Evolutionary conservation across 2,797 vertebrate genomes (phyloP), one percentile per base, ranked within the genome.

Genomic region (Poecilia velifera): DNA sequence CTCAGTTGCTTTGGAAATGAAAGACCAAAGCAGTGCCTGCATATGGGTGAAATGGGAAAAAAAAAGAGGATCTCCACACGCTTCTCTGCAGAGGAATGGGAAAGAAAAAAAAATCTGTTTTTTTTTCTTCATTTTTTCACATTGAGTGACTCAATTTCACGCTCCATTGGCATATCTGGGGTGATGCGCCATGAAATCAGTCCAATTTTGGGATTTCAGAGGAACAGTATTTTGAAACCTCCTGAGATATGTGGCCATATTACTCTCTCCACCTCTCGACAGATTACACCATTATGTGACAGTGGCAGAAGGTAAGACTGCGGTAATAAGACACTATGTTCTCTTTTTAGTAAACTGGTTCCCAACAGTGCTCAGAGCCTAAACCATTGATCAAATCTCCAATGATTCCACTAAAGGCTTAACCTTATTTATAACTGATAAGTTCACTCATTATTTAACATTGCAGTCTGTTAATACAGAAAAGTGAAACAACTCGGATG

Each of bases 101-200:
- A 91, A 43, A 90, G 82, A 92, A 83, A 89, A 82, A 90, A n/a
- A 28, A 92, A 34, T 34, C 34, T 34, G 89, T 47, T 49, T 84
- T 94, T 77, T 94, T 90, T 87, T 82, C 79, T 77, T 80, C 79
- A 88, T 91, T 86, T 81, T 93, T 93, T 94, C 91, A 95, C 93
- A 94, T 93, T 94, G 94, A 96, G 93, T 96, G 94, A 96, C 94
- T 96, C 96, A 96, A 96, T 96, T 96, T 96, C 96, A 96, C 93
- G 95, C 93, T 96, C 93, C 93, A 94, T 95, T 95, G 95, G 93
- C 94, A 87, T 96, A 95, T 95, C 94, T 95, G 89, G 90, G 94
- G 92, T 93, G 94, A 95, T 94, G 94, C 90, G 88, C 94, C 95
- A 95, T 96, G 95, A 96, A 96, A 96, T 95, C 95, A 94, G 94